A percentile compares a stretch with the other conserved stretches of the same genome.
Evolutionary conservation across 30 jellyfish, hydroid and myxozoan genomes (phyloP).

Genomic region (Aurelia coerulea): DNA sequence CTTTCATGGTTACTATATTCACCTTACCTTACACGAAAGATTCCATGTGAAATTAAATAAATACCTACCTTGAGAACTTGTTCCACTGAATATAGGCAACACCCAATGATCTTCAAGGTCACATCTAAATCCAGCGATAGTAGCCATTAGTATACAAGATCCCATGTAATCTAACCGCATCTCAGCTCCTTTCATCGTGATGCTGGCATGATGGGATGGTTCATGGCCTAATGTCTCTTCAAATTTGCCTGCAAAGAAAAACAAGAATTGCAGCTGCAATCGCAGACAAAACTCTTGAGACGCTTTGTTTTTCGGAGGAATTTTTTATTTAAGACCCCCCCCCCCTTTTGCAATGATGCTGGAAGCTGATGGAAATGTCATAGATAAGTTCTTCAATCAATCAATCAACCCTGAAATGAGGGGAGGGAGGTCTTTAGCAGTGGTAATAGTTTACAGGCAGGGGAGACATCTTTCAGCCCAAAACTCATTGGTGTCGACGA

Average conservation of each 20-base stretch:
- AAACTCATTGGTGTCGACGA: no score
- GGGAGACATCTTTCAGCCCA: no score
- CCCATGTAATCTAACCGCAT: constrained; percentile 98
- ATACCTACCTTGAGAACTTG: not conserved
- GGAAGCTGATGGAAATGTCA: no score
- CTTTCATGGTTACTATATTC: constrained; percentile 28
- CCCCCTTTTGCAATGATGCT: no score
- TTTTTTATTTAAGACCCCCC: no score
- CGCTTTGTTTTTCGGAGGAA: not conserved
- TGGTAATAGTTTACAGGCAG: no score
- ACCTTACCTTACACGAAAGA: not conserved
- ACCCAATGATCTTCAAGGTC: constrained; percentile 81
- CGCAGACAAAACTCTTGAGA: not conserved
- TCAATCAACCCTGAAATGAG: no score
- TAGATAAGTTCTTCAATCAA: no score
- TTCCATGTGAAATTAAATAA: not conserved
- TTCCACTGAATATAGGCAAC: constrained; percentile 12
- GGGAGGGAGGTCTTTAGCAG: no score
- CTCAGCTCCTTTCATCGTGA: constrained; percentile 80
- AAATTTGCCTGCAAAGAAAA: constrained; percentile 70
- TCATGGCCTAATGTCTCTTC: constrained; percentile 69
- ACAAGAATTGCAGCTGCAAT: not conserved
- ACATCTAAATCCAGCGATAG: constrained; percentile 68
- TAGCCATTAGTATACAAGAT: constrained; percentile 92
- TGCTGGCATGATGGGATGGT: constrained; percentile 77